A percentile compares a stretch with the other conserved stretches of the same genome.
Evolutionary conservation across 2,113 vertebrate genomes (phyloP).

Genomic region (Plecotus auritus): DNA sequence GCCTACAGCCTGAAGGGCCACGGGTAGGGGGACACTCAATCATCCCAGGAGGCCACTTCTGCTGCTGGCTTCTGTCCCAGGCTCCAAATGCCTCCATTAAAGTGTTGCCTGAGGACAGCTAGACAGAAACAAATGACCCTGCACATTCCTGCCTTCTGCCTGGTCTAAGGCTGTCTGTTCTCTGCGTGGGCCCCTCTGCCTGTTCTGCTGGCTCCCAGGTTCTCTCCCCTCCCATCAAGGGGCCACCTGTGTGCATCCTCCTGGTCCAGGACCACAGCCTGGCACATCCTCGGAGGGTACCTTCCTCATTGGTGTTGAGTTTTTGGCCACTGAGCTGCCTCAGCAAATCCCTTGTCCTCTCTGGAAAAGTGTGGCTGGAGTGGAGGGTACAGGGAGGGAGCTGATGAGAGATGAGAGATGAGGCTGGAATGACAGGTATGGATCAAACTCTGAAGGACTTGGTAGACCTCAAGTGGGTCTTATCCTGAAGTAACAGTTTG

Average conservation of each 20-base stretch:
- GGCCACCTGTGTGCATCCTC: neutral
- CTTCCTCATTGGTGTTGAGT: neutral
- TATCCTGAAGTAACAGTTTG: neutral
- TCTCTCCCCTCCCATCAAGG: neutral
- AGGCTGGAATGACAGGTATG: neutral
- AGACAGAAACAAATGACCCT: neutral
- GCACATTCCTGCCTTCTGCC: neutral
- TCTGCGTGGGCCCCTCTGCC: neutral
- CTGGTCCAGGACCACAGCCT: neutral
- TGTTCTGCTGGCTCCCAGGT: neutral
- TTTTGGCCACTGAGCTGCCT: neutral
- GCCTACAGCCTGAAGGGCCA: neutral
- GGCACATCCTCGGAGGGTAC: neutral
- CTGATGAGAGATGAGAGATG: neutral
- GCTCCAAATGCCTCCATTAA: constrained; percentile 3
- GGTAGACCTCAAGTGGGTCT: neutral
- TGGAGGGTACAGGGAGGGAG: neutral
- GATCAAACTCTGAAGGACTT: neutral
- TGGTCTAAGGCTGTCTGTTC: neutral
- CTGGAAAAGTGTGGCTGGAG: too few species aligned
- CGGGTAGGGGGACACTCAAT: neutral
- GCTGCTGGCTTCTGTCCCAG: neutral
- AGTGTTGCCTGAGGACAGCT: neutral
- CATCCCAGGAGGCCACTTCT: neutral
- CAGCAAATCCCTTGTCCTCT: neutral